Evolutionary conservation across 2,888 invertebrate genomes (phyloP).

Genomic region (Linnaemya tessellans): DNA sequence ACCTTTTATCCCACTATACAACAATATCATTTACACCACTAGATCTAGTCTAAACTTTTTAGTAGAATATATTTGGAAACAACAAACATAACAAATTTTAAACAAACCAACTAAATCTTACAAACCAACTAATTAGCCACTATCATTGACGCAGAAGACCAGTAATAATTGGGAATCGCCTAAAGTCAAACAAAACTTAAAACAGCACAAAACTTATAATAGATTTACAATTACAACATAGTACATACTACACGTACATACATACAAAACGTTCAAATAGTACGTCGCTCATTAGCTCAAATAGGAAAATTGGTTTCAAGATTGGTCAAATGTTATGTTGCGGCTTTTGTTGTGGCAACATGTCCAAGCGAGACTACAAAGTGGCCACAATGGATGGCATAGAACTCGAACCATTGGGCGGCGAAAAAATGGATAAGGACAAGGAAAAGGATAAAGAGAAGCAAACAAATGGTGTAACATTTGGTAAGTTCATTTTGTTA

Average conservation of each 20-base stretch:
- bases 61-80: constrained; percentile 45
- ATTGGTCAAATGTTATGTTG: constrained; percentile 83
- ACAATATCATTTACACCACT: constrained; percentile 72
- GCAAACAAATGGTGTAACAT: constrained; percentile 82
- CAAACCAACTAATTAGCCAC: neutral
- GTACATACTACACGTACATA: neutral
- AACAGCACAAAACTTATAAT: neutral
- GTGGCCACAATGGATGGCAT: constrained; percentile 83
- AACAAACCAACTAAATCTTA: neutral
- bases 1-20: constrained; percentile 63
- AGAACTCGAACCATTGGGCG: constrained; percentile 82
- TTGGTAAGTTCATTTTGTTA: constrained; percentile 78
- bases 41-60: constrained; percentile 57
- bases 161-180: neutral
- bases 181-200: neutral
- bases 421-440: constrained; percentile 81
- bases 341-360: constrained; percentile 82
- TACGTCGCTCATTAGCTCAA: neutral
- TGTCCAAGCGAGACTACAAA: constrained; percentile 83
- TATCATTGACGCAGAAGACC: neutral
- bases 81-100: constrained; percentile 29
- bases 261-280: neutral
- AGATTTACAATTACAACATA: neutral
- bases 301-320: constrained; percentile 73
- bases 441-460: constrained; percentile 80